These are phyloP conservation scores for Metridium senile DNA, from an alignment of 92 coral and sea anemone species.

Conservation along the genomic window DNA sequence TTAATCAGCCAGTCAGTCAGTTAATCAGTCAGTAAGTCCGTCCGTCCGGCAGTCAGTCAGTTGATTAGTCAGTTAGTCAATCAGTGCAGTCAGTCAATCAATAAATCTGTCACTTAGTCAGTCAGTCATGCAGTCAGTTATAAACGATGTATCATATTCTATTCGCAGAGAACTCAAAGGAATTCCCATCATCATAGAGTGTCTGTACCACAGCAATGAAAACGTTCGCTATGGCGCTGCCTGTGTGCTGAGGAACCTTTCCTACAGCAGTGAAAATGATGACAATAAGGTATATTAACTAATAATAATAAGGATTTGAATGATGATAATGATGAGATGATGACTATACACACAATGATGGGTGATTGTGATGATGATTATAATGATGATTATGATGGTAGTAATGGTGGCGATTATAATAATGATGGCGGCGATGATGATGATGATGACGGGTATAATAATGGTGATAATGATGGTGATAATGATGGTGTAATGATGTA, in stretches of 20 bases:
- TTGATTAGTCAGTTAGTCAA: background rate
- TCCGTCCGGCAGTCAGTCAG: too few species aligned
- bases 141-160: background rate
- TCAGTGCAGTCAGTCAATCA: background rate
- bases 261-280: conserved; percentile 73
- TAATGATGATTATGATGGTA: background rate
- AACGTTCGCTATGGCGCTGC: conserved; percentile 86
- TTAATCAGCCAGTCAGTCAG: background rate
- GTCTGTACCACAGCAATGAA: conserved; percentile 74
- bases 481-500: background rate
- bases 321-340: too few species aligned
- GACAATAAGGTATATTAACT: conserved; percentile 73
- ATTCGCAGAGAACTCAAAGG: conserved; percentile 77
- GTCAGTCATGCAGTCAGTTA: too few species aligned
- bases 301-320: background rate
- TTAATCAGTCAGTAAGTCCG: too few species aligned
- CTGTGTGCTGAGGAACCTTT: conserved; percentile 83
- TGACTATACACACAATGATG: background rate
- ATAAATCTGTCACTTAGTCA: too few species aligned
- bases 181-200: conserved; percentile 71
- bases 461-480: background rate
- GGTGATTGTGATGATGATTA: background rate
- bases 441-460: background rate
- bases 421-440: background rate
- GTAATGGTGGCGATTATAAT: background rate